Base-by-base conservation (phyloP, 1,140 invertebrate genomes). In the Pectinophora gossypiella region DNA sequence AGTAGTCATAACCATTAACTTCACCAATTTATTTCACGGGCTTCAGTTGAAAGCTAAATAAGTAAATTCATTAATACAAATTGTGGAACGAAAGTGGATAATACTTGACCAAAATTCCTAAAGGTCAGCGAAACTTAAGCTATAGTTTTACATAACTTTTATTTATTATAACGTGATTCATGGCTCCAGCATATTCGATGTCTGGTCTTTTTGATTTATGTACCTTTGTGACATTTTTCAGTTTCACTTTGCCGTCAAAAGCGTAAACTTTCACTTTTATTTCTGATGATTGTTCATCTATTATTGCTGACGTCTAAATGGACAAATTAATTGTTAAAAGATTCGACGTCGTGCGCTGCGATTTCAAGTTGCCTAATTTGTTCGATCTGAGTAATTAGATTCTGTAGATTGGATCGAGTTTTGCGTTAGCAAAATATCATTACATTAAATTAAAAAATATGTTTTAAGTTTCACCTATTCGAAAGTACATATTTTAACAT, bases 301-400 rank as follows among this genome's bases (percentile, higher is more conserved):
- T 55, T 50, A 40, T 49, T n/a, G 21, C 12, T 18, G 36, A 40
- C 16, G 19, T 47, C 18, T 5, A 46, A 56, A 51, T 38, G 38
- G 48, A 18, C 7, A 40, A 40, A 56, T 56, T 50, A 56, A 56
- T 56, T 42, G 54, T 50, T 56, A 56, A 46, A 47, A 51, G 19
- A 46, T 48, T 27, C 5, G 12, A 27, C 12, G 23, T 12, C 23
- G n/a, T 7, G 9, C 27, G 6, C 1, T 32, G 27, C 22, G 4
- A 23, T 5, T 32, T 32, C 27, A 32, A n/a, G 27, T 32, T 3
- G 27, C 9, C 7, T 32, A 32, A 23, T 23, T 23, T 23, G 4
- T 23, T 32, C n/a, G 9, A 32, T 32, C n/a, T 32, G 22, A 23
- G 22, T 32, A 32, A 32, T 3, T n/a, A n/a, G n/a, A n/a, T n/a